Evolutionary conservation across 2,797 vertebrate genomes (phyloP).

Genomic region (Trichosurus vulpecula): DNA sequence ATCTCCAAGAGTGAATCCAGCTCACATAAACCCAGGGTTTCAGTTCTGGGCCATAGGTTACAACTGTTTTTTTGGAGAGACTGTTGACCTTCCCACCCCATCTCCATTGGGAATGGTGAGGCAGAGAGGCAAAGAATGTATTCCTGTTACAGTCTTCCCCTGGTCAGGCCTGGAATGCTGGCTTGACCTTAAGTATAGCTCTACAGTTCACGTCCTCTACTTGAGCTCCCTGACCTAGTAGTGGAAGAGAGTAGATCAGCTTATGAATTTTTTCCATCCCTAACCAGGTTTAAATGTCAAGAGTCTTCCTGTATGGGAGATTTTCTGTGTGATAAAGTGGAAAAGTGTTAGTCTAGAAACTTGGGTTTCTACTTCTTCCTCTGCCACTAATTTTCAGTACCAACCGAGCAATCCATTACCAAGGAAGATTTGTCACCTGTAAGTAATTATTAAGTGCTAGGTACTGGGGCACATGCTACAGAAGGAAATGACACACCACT

Average conservation of each 20-base stretch:
- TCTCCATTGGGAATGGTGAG: neutral
- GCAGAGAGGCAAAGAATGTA: neutral
- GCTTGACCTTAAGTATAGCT: neutral
- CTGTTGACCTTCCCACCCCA: neutral
- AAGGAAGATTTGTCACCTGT: neutral
- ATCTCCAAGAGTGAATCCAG: neutral
- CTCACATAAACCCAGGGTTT: neutral
- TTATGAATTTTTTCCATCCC: conserved; percentile 5
- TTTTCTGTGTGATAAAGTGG: neutral
- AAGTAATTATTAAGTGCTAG: neutral
- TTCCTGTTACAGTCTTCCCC: neutral
- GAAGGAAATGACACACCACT: neutral
- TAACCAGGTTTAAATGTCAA: conserved; percentile 3
- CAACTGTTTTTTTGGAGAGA: neutral
- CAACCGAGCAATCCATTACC: neutral
- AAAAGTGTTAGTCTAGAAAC: neutral
- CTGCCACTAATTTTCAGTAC: neutral
- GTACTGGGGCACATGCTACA: neutral
- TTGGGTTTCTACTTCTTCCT: neutral
- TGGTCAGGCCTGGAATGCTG: neutral
- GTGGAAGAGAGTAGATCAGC: neutral
- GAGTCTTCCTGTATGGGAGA: neutral
- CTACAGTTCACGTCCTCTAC: neutral
- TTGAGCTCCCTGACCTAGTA: neutral
- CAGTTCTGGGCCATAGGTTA: neutral